phyloP scores from a whole-genome alignment of 2,797 vertebrate species.

The Sebastes vulpes region DNA sequence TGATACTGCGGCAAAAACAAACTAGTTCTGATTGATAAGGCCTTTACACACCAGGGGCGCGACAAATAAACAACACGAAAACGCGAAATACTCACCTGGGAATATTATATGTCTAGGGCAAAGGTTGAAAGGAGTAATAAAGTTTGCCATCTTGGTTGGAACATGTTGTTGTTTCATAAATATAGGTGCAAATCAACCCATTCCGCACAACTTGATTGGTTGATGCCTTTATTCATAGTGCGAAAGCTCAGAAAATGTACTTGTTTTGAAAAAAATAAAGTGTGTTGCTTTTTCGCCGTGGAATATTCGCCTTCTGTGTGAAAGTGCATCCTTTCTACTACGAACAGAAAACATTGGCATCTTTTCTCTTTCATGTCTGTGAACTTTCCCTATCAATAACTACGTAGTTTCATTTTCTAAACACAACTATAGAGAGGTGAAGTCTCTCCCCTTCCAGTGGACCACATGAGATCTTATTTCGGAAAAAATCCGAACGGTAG shows the following conservation, averaged over 20 bases:
- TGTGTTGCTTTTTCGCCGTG: too few species aligned
- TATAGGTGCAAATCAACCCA: neutral
- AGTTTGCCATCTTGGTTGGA: neutral
- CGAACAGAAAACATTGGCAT: too few species aligned
- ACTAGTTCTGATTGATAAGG: neutral
- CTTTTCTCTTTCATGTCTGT: too few species aligned
- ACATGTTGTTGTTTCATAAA: neutral
- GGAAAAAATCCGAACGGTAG: too few species aligned
- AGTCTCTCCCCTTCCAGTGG: too few species aligned
- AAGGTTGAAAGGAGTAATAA: neutral
- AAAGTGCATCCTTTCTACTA: neutral
- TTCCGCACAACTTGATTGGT: too few species aligned
- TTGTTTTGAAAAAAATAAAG: too few species aligned
- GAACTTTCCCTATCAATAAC: neutral
- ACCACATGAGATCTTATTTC: too few species aligned
- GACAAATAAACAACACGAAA: neutral
- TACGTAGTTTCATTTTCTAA: neutral
- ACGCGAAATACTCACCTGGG: neutral
- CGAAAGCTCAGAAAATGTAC: too few species aligned
- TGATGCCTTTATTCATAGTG: too few species aligned
- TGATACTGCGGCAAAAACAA: neutral
- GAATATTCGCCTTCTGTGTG: too few species aligned
- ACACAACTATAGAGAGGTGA: neutral
- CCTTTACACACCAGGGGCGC: neutral
- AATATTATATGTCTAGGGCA: neutral